phyloP scores from a whole-genome alignment of 2,888 invertebrate species.

The Amphimallon solstitiale region DNA sequence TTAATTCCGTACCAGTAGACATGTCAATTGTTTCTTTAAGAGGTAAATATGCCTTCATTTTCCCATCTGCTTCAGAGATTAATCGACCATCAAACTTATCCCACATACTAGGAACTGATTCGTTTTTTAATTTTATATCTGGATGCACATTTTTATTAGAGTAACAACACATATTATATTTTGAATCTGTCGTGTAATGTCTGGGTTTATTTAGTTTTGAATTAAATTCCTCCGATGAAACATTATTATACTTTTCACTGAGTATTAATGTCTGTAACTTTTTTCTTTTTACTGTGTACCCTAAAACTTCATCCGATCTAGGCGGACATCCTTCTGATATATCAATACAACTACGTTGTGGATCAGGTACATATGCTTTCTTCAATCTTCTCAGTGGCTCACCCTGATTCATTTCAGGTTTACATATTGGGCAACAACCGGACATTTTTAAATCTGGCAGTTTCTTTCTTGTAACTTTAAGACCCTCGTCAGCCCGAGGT shows the following conservation, averaged over 20 bases:
- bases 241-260: slow-evolving; percentile 25
- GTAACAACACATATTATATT: slow-evolving; percentile 35
- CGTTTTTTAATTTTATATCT: slow-evolving; percentile 6
- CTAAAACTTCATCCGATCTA: slow-evolving; percentile 36
- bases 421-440: slow-evolving; percentile 22
- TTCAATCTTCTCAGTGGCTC: slow-evolving; percentile 23
- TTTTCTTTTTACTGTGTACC: slow-evolving; percentile 36
- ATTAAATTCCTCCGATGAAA: slow-evolving; percentile 31
- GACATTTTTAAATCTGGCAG: slow-evolving; percentile 11
- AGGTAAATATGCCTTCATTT: slow-evolving; percentile 9
- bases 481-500: slow-evolving; percentile 41
- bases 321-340: slow-evolving; percentile 26
- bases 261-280: slow-evolving; percentile 33
- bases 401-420: neutral
- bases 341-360: neutral
- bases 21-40: slow-evolving; percentile 12
- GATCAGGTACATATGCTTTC: slow-evolving; percentile 11
- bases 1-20: slow-evolving; percentile 17
- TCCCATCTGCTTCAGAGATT: slow-evolving; percentile 16
- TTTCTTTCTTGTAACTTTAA: slow-evolving; percentile 37
- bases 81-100: slow-evolving; percentile 14
- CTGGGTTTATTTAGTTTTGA: slow-evolving; percentile 8
- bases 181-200: slow-evolving; percentile 23
- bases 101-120: neutral
- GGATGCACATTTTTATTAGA: slow-evolving; percentile 31